phyloP scores from a whole-genome alignment of 2,888 invertebrate species.

The Lypha dubia region DNA sequence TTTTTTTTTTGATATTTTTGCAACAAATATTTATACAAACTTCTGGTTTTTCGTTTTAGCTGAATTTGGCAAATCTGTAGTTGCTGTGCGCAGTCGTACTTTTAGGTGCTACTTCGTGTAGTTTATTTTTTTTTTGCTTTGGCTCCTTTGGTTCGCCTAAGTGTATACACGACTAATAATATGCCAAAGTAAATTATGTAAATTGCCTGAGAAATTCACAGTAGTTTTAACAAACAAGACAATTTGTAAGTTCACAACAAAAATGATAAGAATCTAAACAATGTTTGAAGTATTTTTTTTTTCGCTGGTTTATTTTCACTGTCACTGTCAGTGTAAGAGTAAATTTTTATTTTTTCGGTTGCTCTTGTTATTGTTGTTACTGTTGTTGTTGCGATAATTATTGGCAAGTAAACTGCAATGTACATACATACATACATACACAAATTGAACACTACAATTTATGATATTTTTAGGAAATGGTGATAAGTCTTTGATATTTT shows the following conservation, averaged over 20 bases:
- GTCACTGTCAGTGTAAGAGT: conserved; percentile 18
- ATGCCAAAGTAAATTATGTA: conserved; percentile 72
- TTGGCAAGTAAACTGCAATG: not conserved
- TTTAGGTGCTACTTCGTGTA: conserved; percentile 38
- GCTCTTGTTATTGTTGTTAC: too few relatives aligned
- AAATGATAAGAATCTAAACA: conserved; percentile 71
- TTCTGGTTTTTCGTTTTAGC: conserved; percentile 53
- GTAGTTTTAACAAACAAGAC: conserved; percentile 70
- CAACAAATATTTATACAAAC: conserved; percentile 32
- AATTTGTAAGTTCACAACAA: conserved; percentile 72
- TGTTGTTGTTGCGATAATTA: not conserved
- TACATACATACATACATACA: too few relatives aligned
- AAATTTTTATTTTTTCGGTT: not conserved
- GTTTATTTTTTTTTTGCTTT: conserved; percentile 28
- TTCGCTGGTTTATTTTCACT: conserved; percentile 11
- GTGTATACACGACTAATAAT: conserved; percentile 60
- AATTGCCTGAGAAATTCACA: conserved; percentile 72
- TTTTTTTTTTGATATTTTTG: conserved; percentile 15
- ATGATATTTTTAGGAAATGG: conserved; percentile 6
- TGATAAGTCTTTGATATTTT: conserved; percentile 14
- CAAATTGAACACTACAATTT: not conserved
- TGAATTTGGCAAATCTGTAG: conserved; percentile 30
- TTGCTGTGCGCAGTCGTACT: conserved; percentile 1
- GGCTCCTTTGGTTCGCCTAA: conserved; percentile 48
- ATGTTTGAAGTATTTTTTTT: conserved; percentile 47